Conservation (phyloP, 2,113 vertebrate species). For the Apteryx mantelli region DNA sequence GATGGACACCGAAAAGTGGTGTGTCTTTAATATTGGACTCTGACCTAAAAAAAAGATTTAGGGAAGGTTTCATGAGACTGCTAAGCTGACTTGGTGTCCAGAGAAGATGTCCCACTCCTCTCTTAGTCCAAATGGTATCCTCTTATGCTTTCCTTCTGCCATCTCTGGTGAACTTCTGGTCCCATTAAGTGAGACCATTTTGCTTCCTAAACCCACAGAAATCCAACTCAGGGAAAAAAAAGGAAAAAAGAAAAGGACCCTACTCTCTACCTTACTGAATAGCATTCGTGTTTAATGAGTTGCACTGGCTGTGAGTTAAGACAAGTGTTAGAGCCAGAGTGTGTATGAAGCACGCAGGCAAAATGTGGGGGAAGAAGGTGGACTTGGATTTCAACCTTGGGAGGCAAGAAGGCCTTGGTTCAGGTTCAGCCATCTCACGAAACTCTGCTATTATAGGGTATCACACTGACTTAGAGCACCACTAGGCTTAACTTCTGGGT, state of each 20-base stretch:
- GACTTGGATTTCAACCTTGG: background rate
- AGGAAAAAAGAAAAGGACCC: too few species aligned
- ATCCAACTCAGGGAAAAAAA: background rate
- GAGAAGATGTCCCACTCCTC: background rate
- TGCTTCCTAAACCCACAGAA: background rate
- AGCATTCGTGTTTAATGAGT: background rate
- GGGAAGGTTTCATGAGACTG: background rate
- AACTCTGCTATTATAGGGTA: background rate
- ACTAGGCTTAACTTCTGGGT: background rate
- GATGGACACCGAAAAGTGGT: background rate
- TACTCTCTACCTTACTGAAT: background rate
- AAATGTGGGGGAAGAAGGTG: background rate
- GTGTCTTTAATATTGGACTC: background rate
- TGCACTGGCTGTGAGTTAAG: background rate
- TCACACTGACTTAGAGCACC: background rate
- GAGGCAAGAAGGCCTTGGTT: background rate
- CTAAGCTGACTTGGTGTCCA: background rate
- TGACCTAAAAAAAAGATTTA: background rate
- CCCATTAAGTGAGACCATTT: background rate
- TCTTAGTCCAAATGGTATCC: background rate
- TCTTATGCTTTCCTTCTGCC: background rate
- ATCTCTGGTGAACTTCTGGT: background rate
- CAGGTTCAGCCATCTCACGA: background rate
- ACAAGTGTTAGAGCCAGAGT: background rate
- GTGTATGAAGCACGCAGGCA: background rate